phyloP scores from a whole-genome alignment of 1,140 invertebrate genomes.

The Drosophila novamexicana region DNA sequence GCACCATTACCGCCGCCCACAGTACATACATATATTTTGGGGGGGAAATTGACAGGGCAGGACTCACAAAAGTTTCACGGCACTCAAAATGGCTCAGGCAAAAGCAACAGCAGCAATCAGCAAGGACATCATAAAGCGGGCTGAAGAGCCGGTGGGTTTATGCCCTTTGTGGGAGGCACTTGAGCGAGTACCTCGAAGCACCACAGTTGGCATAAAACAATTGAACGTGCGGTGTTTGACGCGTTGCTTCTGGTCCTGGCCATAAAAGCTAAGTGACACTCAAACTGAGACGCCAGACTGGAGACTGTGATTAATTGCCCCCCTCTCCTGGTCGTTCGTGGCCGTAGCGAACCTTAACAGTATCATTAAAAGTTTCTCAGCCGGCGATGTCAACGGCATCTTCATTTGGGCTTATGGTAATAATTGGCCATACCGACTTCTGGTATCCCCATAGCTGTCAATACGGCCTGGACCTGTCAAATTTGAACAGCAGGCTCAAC shows the following conservation, averaged over 20 bases:
- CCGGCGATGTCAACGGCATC: constrained; percentile 67
- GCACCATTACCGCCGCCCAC: background rate
- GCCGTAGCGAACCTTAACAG: constrained; percentile 50
- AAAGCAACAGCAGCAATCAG: constrained; percentile 56
- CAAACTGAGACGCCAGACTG: constrained; percentile 21
- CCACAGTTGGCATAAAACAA: constrained; percentile 75
- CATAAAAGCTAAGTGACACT: constrained; percentile 79
- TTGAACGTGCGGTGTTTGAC: constrained; percentile 66
- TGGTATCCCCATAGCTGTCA: constrained; percentile 50
- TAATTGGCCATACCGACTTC: constrained; percentile 64
- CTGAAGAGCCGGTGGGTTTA: background rate
- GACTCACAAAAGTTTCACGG: constrained; percentile 56
- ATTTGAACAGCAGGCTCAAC: constrained; percentile 32
- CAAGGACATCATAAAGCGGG: constrained; percentile 36
- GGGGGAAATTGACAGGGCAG: constrained; percentile 67
- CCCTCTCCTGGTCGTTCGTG: constrained; percentile 27
- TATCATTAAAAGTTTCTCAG: constrained; percentile 75
- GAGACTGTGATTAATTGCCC: constrained; percentile 77
- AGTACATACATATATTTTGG: constrained; percentile 40
- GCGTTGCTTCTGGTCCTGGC: constrained; percentile 23
- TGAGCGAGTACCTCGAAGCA: constrained; percentile 58
- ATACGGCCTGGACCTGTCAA: constrained; percentile 47
- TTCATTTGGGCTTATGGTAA: constrained; percentile 81
- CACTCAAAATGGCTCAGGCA: constrained; percentile 54
- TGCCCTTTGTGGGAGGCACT: constrained; percentile 49